Evolutionary conservation across 2,797 vertebrate genomes (phyloP), one percentile per base, ranked within the genome.

Genomic region (Lates japonicus): DNA sequence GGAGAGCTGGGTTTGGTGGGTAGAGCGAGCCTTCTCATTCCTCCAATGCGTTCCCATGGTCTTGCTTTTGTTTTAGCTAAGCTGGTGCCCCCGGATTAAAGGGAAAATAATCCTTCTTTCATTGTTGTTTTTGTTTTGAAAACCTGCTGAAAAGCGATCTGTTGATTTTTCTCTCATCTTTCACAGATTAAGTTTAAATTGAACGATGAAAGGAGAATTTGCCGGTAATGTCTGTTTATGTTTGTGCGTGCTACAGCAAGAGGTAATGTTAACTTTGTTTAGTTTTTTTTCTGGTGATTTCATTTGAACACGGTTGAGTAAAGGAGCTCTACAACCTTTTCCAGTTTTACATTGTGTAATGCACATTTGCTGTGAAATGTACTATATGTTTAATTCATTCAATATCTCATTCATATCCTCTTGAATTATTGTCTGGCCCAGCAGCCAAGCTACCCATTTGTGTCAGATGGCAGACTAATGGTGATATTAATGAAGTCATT

Each of bases 401-500:
- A 71, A 77, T 87, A 80, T 74, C 73, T 83, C 80, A 85, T 90
- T 90, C 81, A 77, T 88, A 88, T 92, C 90, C 84, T 86, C 76
- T 83, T 88, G 85, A 92, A 84, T 90, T 91, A 92, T 89, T 86
- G 87, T 91, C 87, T 88, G 88, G 85, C 85, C 83, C 82, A 33
- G 80, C 85, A 77, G 88, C 87, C 88, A 70, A 85, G 91, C 88
- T 87, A 78, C 75, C 93, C 91, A 92, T 93, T 93, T 93, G 91
- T 94, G 95, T 95, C 95, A 95, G 92, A 94, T 95, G 94, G 93
- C 81, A 92, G 91, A 93, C 92, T 94, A 94, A 95, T 95, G 91
- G 92, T 91, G 90, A 95, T 95, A 95, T 95, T 95, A 96, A 96
- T 96, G 93, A 94, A 95, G 95, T 95, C 95, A 95, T 95, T 94